Conservation (phyloP, 53 echinoderm and acorn worm genomes). For the Echinometra lucunter region DNA sequence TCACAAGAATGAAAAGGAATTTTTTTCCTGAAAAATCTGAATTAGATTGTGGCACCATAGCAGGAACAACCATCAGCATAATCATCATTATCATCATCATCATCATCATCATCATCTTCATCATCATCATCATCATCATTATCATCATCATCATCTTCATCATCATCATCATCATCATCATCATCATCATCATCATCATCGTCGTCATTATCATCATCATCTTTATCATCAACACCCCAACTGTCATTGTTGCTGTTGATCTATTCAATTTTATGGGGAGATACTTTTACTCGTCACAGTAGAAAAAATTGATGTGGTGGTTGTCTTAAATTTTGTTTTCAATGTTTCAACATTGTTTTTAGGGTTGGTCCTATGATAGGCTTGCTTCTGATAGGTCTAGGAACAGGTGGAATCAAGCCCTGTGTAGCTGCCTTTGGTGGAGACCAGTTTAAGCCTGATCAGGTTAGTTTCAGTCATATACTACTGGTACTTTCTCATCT, state of each 20-base stretch:
- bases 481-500: neutral
- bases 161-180: constrained; percentile 56
- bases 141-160: constrained; percentile 41
- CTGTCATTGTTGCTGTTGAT: neutral
- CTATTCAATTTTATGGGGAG: too few species aligned
- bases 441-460: constrained; percentile 91
- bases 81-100: constrained; percentile 36
- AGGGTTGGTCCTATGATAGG: constrained; percentile 89
- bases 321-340: neutral
- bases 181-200: constrained; percentile 39
- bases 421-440: constrained; percentile 98
- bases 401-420: constrained; percentile 98
- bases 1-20: too few species aligned
- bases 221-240: neutral
- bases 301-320: too few species aligned
- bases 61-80: constrained; percentile 30
- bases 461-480: constrained; percentile 51
- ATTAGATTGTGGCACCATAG: too few species aligned
- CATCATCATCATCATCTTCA: constrained; percentile 44
- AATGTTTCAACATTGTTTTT: neutral
- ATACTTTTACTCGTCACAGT: too few species aligned
- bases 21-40: too few species aligned
- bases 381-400: constrained; percentile 90
- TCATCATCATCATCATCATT: constrained; percentile 43
- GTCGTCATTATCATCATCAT: neutral